Base-by-base conservation (phyloP, 2,797 vertebrate genomes). In the Phataginus tricuspis region DNA sequence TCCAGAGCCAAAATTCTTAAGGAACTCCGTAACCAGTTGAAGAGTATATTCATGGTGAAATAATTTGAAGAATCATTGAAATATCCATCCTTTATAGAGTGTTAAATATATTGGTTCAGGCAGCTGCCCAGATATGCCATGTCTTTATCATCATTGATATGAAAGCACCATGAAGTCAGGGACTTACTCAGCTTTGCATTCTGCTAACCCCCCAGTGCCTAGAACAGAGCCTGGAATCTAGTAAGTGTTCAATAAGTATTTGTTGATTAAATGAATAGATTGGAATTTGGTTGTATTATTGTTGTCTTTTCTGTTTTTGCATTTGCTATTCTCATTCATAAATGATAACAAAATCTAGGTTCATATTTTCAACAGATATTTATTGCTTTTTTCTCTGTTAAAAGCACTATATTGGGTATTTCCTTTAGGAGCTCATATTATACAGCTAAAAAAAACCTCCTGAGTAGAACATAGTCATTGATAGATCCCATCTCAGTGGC, bases 1-100 rank as follows among this genome's bases (percentile, higher is more conserved):
- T 90, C 63, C 51, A 92, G 74, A 96, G 79, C 37, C 90, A 87
- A 45, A 87, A 57, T 90, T 82, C 92, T 77, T 83, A 77, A 91
- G 59, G 63, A 84, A 94, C 45, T 74, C 57, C 63, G 53, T 85
- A 89, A 45, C 69, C n/a, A 23, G 64, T 64, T 16, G 6, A 29
- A 55, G 59, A 64, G 37, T 78, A 23, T 59, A 66, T 90, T 92
- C 53, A 69, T 79, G 72, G 11, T 53, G n/a, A 92, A 90, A 78
- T 87, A 74, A 89, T 59, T 78, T 31, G 18, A 68, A 82, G 72
- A 96, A 83, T 64, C 55, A 79, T 88, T 92, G 84, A 87, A 86
- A 88, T 90, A 27, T 42, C 66, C 37, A 53, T 66, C 42, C 15
- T 90, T 66, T 68, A 59, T 7, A 77, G 75, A 59, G n/a, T 31